These are phyloP conservation scores for Platichthys flesus DNA, from an alignment of 2,113 vertebrate species.

Conservation along the genomic window DNA sequence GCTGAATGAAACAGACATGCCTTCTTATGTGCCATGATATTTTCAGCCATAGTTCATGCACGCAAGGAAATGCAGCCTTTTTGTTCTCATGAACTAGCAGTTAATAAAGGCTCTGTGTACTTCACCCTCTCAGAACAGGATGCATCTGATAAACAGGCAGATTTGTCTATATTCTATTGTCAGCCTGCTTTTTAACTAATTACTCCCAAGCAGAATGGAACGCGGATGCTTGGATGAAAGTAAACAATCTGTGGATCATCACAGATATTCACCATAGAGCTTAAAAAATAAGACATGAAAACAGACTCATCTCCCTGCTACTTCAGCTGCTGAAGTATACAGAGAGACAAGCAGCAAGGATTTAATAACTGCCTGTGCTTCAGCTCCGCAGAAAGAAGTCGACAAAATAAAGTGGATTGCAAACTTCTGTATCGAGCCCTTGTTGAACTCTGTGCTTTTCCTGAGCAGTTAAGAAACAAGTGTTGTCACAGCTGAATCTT, in stretches of 20 bases:
- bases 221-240: conserved; percentile 52
- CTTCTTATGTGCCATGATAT: not conserved
- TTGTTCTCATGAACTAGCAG: conserved; percentile 12
- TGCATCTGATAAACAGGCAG: conserved; percentile 35
- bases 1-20: not conserved
- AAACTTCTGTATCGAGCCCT: conserved; percentile 35
- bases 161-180: conserved; percentile 47
- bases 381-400: conserved; percentile 7
- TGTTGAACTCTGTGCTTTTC: conserved; percentile 26
- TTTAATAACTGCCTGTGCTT: conserved; percentile 32
- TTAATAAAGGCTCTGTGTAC: conserved; percentile 16
- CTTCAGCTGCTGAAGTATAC: conserved; percentile 39
- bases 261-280: conserved; percentile 18
- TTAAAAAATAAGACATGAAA: conserved; percentile 24
- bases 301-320: conserved; percentile 19
- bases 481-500: conserved; percentile 57
- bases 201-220: conserved; percentile 51
- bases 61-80: not conserved
- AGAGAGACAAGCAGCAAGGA: conserved; percentile 23
- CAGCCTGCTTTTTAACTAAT: conserved; percentile 53
- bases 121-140: conserved; percentile 12
- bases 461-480: conserved; percentile 27
- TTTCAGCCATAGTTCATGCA: not conserved
- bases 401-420: conserved; percentile 27
- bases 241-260: conserved; percentile 66